Evolutionary conservation across 1,140 invertebrate species (phyloP).

Genomic region (Ceratosolen solmsi): DNA sequence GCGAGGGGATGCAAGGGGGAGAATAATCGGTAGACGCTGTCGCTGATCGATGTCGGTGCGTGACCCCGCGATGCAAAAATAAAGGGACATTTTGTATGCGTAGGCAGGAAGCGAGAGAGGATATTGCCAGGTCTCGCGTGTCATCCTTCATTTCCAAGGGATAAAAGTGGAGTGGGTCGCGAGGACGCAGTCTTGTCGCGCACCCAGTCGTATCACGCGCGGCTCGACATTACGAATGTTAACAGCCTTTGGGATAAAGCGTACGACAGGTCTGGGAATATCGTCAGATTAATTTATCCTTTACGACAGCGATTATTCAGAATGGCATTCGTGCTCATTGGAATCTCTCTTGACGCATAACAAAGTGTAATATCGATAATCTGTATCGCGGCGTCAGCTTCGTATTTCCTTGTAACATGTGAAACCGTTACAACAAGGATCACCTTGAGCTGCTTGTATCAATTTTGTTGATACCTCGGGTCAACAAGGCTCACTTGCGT

Average conservation of each 20-base stretch:
- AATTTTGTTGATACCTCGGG: not conserved
- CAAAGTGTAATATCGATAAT: not conserved
- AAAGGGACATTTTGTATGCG: not conserved
- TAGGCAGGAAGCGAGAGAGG: not conserved
- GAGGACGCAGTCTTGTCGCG: not conserved
- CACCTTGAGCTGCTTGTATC: not conserved
- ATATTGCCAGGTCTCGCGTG: not conserved
- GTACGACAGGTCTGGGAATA: not conserved
- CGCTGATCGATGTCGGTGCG: not conserved
- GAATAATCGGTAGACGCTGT: not conserved
- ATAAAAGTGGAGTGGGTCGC: not conserved
- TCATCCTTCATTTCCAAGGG: not conserved
- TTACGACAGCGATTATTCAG: not conserved
- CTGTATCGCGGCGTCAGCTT: not conserved
- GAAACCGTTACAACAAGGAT: not conserved
- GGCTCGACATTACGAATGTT: not conserved
- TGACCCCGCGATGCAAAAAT: not conserved
- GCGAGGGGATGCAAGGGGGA: too few relatives aligned
- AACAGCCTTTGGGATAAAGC: not conserved
- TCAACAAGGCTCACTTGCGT: not conserved
- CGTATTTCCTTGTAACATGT: not conserved
- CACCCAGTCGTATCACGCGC: not conserved
- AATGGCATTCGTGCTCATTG: too few relatives aligned
- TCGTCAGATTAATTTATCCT: not conserved
- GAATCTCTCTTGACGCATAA: not conserved